Evolutionary conservation across 2,797 vertebrate genomes (phyloP), one percentile per base, ranked within the genome.

Genomic region (Dicrostonyx torquatus): DNA sequence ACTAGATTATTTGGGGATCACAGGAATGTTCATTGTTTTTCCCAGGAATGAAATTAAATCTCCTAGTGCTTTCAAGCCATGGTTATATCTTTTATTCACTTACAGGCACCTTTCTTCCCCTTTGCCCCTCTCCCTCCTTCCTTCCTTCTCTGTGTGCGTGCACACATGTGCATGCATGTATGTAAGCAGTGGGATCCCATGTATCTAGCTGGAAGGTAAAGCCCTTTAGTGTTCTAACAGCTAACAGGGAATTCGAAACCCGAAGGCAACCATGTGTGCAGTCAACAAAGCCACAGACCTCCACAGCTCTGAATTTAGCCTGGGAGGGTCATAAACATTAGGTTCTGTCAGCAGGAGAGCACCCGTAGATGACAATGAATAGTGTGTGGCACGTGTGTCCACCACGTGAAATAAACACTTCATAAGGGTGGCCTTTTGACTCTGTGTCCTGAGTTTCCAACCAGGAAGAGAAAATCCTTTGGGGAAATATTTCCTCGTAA

Each of bases 121-220:
- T 6, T 40, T 0, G 0, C 53, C 55, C 5, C 2, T 4, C 2
- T 10, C 22, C 22, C 6, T 29, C 15, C 37, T 7, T 11, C 9
- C 10, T 26, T 26, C 43, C 13, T 37, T 40, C n/a, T 40, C 22
- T 83, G 80, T 64, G 26, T 22, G 58, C 43, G 29, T 62, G 24
- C 43, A 15, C 8, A 26, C 26, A 37, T 60, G 37, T 55, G 18
- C 11, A 3, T 55, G 34, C 20, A n/a, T 15, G 53, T 80, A 12
- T 58, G n/a, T 45, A 64, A 64, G 17, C 43, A 40, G n/a, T 14
- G 13, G 15, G 8, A 17, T n/a, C 68, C 75, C 7, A 5, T 50
- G 29, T 15, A 40, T 45, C 88, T 20, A 8, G 64, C 20, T 50
- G 31, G 26, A 29, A 45, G n/a, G 8, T n/a, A n/a, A 77, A 72